phyloP scores from a whole-genome alignment of 1,140 invertebrate species.

The Drosophila santomea region DNA sequence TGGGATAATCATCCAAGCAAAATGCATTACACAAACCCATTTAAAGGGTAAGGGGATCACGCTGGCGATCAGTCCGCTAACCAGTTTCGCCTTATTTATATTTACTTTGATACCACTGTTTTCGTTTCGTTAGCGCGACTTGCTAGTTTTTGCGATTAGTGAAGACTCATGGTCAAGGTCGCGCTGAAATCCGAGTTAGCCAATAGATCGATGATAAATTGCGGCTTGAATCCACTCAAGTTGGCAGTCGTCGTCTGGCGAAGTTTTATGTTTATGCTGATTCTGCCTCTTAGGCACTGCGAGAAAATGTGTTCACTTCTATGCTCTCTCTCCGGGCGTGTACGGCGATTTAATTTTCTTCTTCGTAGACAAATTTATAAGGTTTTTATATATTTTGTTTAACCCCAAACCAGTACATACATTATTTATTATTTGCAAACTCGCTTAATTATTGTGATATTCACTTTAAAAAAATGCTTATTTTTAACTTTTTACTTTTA shows the following conservation, averaged over 20 bases:
- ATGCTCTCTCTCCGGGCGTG: no score
- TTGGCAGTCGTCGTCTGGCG: background rate
- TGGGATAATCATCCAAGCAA: constrained; percentile 57
- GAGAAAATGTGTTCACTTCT: background rate
- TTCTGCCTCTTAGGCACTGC: background rate
- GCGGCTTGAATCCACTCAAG: constrained; percentile 28
- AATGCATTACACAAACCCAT: constrained; percentile 39
- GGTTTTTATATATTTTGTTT: no score
- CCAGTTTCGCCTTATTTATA: constrained; percentile 28
- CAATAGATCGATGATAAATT: constrained; percentile 62
- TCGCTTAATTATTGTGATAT: no score
- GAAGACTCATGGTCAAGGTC: constrained; percentile 78
- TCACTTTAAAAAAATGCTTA: no score
- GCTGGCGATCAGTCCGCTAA: constrained; percentile 8
- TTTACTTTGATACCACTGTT: constrained; percentile 30
- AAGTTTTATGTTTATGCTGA: constrained; percentile 34
- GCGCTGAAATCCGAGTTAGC: constrained; percentile 11
- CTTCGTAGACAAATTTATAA: no score
- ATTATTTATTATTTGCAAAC: no score
- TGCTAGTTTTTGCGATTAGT: constrained; percentile 43
- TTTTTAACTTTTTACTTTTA: background rate
- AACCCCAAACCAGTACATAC: no score
- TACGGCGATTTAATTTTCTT: no score
- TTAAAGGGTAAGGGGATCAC: constrained; percentile 18
- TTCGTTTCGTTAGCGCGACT: constrained; percentile 27